Evolutionary conservation across 2,888 invertebrate species (phyloP).

Genomic region (Tipula vernalis): DNA sequence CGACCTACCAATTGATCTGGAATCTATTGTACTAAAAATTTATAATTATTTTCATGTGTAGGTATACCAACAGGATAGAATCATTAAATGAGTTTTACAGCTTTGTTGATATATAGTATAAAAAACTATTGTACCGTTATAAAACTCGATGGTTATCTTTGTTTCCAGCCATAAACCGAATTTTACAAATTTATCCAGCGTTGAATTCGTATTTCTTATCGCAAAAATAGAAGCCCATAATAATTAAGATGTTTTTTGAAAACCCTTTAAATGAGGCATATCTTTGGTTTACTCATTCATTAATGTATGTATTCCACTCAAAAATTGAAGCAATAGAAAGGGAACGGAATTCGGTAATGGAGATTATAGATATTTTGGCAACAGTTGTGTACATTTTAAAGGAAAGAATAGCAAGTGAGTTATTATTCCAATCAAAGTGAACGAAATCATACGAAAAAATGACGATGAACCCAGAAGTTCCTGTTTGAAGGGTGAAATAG

Average conservation of each 20-base stretch:
- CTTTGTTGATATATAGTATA: background rate
- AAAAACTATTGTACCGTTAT: background rate
- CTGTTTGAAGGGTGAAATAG: background rate
- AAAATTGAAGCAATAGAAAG: too few species aligned
- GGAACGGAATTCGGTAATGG: too few species aligned
- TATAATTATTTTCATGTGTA: constrained; percentile 18
- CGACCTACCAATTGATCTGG: constrained; percentile 18
- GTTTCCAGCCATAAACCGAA: too few species aligned
- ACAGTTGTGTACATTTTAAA: background rate
- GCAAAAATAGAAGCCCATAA: too few species aligned
- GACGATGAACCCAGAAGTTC: background rate
- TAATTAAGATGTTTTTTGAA: too few species aligned
- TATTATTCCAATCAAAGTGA: too few species aligned
- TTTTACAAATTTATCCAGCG: too few species aligned
- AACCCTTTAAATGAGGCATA: too few species aligned
- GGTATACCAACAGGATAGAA: constrained; percentile 14
- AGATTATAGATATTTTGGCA: background rate
- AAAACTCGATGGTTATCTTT: constrained; percentile 5
- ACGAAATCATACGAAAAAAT: background rate
- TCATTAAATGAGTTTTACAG: constrained; percentile 4
- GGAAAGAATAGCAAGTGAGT: background rate
- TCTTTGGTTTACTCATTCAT: too few species aligned
- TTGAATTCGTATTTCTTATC: too few species aligned
- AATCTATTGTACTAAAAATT: constrained; percentile 18
- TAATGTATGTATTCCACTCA: too few species aligned